These are phyloP conservation scores for Sarcophaga carnaria DNA, from an alignment of 2,888 invertebrate species.

Conservation along the genomic window DNA sequence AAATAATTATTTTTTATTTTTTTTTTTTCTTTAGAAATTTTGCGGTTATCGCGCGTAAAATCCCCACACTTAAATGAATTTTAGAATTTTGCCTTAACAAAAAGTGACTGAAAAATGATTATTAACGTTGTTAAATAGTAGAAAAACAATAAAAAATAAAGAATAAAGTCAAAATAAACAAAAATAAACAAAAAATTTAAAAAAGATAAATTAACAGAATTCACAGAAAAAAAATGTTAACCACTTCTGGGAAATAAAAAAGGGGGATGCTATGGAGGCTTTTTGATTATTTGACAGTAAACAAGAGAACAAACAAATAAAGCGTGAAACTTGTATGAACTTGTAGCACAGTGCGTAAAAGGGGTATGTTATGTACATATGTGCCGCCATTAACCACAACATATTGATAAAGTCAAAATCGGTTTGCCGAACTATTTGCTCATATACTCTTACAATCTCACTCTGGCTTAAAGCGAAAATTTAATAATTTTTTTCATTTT, in stretches of 20 bases:
- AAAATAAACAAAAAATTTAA: not conserved
- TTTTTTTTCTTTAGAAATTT: slow-evolving; percentile 1
- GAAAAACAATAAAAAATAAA: not conserved
- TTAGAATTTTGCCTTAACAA: not conserved
- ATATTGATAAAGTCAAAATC: too few species aligned
- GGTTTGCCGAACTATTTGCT: too few species aligned
- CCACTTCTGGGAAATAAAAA: not conserved
- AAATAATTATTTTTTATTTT: not conserved
- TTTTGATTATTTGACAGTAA: not conserved
- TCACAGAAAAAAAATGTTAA: not conserved
- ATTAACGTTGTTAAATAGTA: not conserved
- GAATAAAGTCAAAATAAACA: too few species aligned
- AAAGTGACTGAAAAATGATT: not conserved
- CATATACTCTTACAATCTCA: too few species aligned
- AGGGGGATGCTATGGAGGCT: slow-evolving; percentile 37
- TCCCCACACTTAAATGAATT: slow-evolving; percentile 1
- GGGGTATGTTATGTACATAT: too few species aligned
- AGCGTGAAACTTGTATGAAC: too few species aligned
- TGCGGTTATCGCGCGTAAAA: slow-evolving; percentile 35
- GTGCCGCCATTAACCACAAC: too few species aligned
- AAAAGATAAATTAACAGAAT: not conserved
- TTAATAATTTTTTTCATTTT: too few species aligned
- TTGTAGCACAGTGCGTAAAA: too few species aligned
- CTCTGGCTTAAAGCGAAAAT: too few species aligned
- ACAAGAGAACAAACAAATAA: too few species aligned